Conservation (phyloP, 1,140 invertebrate genomes). For the Euura lappo region DNA sequence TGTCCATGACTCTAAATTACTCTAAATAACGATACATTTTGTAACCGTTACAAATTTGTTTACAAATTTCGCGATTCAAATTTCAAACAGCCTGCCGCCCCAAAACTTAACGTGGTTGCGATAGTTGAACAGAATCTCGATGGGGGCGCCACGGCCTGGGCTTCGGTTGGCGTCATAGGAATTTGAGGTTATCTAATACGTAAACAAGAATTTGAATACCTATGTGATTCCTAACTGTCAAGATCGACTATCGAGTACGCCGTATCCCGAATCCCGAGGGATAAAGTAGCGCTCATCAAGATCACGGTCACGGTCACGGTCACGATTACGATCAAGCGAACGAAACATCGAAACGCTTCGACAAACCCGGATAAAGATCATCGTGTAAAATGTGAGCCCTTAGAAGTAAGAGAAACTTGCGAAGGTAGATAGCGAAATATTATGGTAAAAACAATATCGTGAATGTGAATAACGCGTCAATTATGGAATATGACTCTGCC, state of each 20-base stretch:
- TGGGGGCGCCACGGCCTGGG: too few species aligned
- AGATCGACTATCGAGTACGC: background rate
- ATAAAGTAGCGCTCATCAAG: too few species aligned
- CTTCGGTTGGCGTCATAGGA: background rate
- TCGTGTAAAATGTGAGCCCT: background rate
- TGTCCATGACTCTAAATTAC: too few species aligned
- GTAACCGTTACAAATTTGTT: too few species aligned
- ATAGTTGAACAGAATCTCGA: too few species aligned
- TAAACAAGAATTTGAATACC: slow-evolving; percentile 35
- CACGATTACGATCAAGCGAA: background rate
- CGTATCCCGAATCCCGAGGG: too few species aligned
- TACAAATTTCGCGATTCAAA: too few species aligned
- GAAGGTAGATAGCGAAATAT: background rate
- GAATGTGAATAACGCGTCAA: slow-evolving; percentile 14
- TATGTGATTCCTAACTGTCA: slow-evolving; percentile 16
- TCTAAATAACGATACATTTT: too few species aligned
- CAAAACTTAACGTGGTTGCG: too few species aligned
- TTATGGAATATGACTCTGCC: slow-evolving; percentile 54
- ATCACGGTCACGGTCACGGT: too few species aligned
- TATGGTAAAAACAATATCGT: slow-evolving; percentile 31
- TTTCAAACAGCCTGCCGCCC: too few species aligned
- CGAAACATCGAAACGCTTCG: too few species aligned
- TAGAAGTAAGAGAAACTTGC: background rate
- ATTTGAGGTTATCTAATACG: slow-evolving; percentile 22
- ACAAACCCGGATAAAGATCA: background rate